Conservation (phyloP, 2,797 vertebrate species). For the Nothura maculosa region DNA sequence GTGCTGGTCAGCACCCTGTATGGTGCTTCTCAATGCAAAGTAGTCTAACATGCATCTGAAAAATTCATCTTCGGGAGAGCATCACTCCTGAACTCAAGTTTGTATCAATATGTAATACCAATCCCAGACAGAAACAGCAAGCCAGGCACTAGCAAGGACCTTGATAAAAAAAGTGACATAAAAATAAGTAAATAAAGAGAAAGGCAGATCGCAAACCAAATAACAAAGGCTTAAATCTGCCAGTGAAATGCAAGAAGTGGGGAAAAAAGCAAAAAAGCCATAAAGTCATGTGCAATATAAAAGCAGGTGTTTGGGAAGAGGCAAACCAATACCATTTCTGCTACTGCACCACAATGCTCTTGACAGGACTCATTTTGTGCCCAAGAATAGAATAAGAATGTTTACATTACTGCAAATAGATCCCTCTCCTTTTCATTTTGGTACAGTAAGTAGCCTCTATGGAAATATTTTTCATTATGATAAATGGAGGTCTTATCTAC, state of each 20-base stretch:
- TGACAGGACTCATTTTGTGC: neutral
- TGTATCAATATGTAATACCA: neutral
- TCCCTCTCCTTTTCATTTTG: neutral
- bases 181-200: neutral
- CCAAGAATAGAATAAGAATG: neutral
- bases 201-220: neutral
- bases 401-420: slow-evolving; percentile 4
- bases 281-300: neutral
- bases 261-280: neutral
- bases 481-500: slow-evolving; percentile 22
- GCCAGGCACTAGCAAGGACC: neutral
- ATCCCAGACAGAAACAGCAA: neutral
- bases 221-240: neutral
- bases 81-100: neutral
- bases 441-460: neutral
- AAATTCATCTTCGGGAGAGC: neutral
- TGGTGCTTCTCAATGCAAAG: neutral
- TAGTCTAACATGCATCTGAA: neutral
- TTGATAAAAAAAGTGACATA: neutral
- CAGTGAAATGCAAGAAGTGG: neutral
- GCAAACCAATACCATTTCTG: neutral
- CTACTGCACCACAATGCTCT: neutral
- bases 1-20: neutral
- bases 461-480: slow-evolving; percentile 20
- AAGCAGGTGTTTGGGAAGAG: neutral